Percentiles rank a stretch among this genome's conserved stretches.
Conservation (phyloP, 2,113 vertebrate genomes). For the Corvus hawaiiensis region DNA sequence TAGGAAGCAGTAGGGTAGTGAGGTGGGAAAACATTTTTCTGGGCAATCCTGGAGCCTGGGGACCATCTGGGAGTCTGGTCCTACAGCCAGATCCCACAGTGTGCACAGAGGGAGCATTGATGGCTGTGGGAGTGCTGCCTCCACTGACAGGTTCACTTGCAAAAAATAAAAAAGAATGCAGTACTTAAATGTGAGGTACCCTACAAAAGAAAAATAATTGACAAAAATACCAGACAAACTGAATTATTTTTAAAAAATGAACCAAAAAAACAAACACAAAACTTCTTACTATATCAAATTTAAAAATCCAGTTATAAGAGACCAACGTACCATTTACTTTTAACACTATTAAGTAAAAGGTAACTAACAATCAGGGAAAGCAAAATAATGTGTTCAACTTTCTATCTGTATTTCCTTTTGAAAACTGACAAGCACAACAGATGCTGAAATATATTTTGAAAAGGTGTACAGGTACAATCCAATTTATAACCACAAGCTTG, state of each 20-base stretch:
- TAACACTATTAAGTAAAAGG: background rate
- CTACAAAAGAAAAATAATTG: background rate
- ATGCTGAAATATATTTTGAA: background rate
- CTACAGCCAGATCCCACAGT: background rate
- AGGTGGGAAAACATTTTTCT: background rate
- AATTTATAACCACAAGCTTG: background rate
- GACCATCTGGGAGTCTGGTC: background rate
- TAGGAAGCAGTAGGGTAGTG: background rate
- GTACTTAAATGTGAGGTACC: background rate
- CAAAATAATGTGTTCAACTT: background rate
- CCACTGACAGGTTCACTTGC: background rate
- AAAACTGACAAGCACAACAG: background rate
- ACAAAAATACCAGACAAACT: background rate
- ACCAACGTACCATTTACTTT: fast-evolving
- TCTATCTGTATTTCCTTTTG: background rate
- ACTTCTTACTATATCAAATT: background rate
- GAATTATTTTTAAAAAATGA: background rate
- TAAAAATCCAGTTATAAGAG: background rate
- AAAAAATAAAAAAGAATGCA: background rate
- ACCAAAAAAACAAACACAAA: fast-evolving
- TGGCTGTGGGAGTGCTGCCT: background rate
- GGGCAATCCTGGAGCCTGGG: background rate
- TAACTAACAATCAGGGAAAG: background rate
- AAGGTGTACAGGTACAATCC: background rate
- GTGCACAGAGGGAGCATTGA: fast-evolving